These are phyloP conservation scores for Haemorhous mexicanus DNA, from an alignment of 2,113 vertebrate species.

Conservation along the genomic window DNA sequence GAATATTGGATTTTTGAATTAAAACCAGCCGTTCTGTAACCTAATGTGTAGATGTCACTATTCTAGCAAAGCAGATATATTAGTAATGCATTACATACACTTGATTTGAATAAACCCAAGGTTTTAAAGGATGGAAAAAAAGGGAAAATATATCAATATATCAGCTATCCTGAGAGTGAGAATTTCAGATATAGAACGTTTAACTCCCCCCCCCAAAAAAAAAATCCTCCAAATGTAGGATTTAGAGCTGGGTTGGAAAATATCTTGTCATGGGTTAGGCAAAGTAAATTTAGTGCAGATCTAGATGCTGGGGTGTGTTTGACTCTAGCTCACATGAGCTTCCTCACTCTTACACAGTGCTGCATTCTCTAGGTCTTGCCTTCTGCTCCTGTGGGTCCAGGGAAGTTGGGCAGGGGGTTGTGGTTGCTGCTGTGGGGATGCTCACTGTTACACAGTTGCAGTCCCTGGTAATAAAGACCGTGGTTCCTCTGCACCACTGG, in stretches of 20 bases:
- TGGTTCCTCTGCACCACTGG: background rate
- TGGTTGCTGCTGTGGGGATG: background rate
- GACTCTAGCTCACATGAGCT: background rate
- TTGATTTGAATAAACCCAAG: background rate
- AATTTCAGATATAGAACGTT: no score
- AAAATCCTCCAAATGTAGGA: background rate
- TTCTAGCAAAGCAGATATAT: background rate
- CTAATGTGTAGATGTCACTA: background rate
- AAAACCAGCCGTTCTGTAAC: background rate
- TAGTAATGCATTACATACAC: background rate
- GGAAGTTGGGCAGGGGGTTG: background rate
- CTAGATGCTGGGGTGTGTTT: background rate
- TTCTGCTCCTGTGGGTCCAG: background rate
- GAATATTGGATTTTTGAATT: background rate
- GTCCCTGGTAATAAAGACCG: background rate
- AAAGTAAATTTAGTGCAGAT: background rate
- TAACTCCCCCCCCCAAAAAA: no score
- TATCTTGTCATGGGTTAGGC: background rate
- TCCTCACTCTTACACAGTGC: accelerated
- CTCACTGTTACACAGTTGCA: background rate
- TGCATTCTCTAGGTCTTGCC: accelerated
- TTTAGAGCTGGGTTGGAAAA: background rate
- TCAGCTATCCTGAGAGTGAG: background rate
- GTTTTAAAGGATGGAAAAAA: background rate
- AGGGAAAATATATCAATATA: background rate